Conservation (phyloP, 2,113 vertebrate species). For the Triplophysa siluroides region DNA sequence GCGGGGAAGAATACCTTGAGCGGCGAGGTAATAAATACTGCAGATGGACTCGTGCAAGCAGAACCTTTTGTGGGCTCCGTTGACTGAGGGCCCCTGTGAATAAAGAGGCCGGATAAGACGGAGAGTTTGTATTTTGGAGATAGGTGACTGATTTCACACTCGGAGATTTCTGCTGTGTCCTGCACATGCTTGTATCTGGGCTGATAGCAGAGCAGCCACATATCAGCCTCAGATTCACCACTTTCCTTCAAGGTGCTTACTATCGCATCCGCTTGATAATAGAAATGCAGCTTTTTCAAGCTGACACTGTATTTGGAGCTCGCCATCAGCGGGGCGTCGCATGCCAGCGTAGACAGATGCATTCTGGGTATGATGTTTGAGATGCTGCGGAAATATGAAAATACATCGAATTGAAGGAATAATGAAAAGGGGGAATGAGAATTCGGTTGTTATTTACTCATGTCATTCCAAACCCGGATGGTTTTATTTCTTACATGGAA, state of each 20-base stretch:
- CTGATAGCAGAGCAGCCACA: slow-evolving; percentile 44
- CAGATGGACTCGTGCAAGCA: slow-evolving; percentile 44
- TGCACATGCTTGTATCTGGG: slow-evolving; percentile 39
- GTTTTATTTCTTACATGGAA: too few species aligned
- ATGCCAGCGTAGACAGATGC: slow-evolving; percentile 31
- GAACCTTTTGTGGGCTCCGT: slow-evolving; percentile 47
- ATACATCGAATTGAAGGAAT: slow-evolving; percentile 9
- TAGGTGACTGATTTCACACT: slow-evolving; percentile 56
- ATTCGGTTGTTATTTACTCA: neutral
- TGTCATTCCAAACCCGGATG: neutral
- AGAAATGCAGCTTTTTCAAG: slow-evolving; percentile 45
- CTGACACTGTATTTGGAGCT: slow-evolving; percentile 40
- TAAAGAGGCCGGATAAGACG: slow-evolving; percentile 37
- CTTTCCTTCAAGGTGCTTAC: slow-evolving; percentile 48
- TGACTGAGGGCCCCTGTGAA: slow-evolving; percentile 50
- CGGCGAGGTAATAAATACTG: slow-evolving; percentile 51
- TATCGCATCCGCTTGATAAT: slow-evolving; percentile 51
- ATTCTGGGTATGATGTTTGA: slow-evolving; percentile 33
- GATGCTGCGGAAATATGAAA: slow-evolving; percentile 17
- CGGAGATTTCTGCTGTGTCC: slow-evolving; percentile 19
- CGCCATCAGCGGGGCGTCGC: slow-evolving; percentile 28
- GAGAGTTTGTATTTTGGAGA: slow-evolving; percentile 54
- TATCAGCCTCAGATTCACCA: slow-evolving; percentile 39
- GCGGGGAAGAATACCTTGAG: slow-evolving; percentile 32
- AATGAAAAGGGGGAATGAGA: neutral